A percentile compares a stretch with the other conserved stretches of the same genome.
Conservation (phyloP, 2,113 vertebrate species). For the Laterallus jamaicensis region DNA sequence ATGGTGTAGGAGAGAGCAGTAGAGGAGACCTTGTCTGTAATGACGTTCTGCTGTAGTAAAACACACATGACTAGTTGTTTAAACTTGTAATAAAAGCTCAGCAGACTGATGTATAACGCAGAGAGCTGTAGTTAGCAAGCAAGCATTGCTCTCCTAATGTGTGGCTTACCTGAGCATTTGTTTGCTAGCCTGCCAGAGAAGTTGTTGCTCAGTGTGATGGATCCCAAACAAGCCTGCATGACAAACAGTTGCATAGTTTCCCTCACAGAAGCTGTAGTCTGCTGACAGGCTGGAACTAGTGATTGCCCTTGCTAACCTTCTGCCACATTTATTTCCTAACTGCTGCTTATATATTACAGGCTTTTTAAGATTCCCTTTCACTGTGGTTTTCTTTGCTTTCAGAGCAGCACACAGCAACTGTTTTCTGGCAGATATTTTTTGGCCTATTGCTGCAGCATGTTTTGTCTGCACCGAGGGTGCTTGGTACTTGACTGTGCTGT, state of each 20-base stretch:
- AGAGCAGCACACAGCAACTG: background rate
- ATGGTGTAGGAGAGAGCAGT: background rate
- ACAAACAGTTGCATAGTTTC: fast-evolving
- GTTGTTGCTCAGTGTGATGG: background rate
- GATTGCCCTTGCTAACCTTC: background rate
- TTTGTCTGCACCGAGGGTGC: background rate
- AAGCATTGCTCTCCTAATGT: fast-evolving
- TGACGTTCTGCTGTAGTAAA: background rate
- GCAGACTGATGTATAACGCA: background rate
- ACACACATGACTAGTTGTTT: background rate
- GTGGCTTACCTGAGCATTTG: background rate
- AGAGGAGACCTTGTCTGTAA: background rate
- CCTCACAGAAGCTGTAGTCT: background rate
- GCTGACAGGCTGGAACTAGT: background rate
- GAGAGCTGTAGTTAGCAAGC: too few relatives aligned
- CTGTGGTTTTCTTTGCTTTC: background rate
- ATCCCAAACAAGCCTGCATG: background rate
- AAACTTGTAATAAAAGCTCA: background rate
- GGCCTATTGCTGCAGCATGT: background rate
- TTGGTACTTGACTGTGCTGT: background rate
- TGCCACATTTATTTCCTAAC: fast-evolving
- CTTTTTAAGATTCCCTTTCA: background rate
- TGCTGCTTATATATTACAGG: background rate
- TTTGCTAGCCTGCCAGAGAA: background rate
- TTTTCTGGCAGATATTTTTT: background rate